Conservation (phyloP, 2,888 invertebrate species). For the Hybos culiciformis region DNA sequence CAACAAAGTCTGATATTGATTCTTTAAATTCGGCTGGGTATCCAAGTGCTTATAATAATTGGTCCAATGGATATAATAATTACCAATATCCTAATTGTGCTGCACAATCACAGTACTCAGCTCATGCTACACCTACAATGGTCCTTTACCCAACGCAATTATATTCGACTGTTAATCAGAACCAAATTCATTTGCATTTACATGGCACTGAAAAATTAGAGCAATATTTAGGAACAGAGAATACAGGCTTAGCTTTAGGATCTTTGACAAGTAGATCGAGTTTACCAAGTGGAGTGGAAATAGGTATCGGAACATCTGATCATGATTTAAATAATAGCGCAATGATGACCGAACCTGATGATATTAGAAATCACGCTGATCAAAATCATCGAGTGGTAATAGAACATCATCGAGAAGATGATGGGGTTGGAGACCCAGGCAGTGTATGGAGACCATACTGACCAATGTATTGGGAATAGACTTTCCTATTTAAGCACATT, state of each 20-base stretch:
- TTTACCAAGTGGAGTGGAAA: slow-evolving; percentile 38
- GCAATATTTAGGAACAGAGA: slow-evolving; percentile 45
- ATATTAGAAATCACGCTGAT: slow-evolving; percentile 9
- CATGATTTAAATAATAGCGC: slow-evolving; percentile 20
- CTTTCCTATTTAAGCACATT: no score
- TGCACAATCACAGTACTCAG: slow-evolving; percentile 25
- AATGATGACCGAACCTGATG: not conserved
- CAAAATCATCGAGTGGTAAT: not conserved
- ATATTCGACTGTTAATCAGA: slow-evolving; percentile 74
- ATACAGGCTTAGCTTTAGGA: slow-evolving; percentile 45
- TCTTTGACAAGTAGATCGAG: slow-evolving; percentile 35
- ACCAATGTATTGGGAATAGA: slow-evolving; percentile 23
- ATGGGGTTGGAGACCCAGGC: slow-evolving; percentile 35
- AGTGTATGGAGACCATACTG: slow-evolving; percentile 69
- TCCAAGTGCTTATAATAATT: slow-evolving; percentile 30
- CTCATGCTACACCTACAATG: slow-evolving; percentile 44
- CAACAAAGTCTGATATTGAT: slow-evolving; percentile 28
- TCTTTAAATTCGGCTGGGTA: slow-evolving; percentile 24
- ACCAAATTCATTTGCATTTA: slow-evolving; percentile 70
- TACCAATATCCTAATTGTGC: slow-evolving; percentile 48
- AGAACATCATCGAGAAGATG: slow-evolving; percentile 15
- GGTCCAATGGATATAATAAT: slow-evolving; percentile 53
- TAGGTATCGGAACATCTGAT: slow-evolving; percentile 34
- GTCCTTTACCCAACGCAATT: slow-evolving; percentile 64
- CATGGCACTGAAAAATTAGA: slow-evolving; percentile 54